These are phyloP conservation scores for Copidosoma aretas DNA, from an alignment of 2,888 invertebrate species.

Conservation along the genomic window DNA sequence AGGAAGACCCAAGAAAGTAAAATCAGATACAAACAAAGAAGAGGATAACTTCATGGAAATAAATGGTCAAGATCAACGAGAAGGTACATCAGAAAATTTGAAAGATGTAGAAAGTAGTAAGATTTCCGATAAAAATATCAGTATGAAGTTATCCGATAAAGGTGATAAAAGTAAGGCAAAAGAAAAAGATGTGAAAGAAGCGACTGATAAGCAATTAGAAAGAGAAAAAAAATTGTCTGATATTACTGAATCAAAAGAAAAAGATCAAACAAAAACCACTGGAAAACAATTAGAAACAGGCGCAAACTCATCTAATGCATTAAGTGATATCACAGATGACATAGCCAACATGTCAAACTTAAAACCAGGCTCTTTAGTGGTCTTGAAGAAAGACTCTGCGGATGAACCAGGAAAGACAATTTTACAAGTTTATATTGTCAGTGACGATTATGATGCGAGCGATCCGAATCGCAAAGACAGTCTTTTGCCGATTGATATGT, in stretches of 20 bases:
- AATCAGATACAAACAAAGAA: slow-evolving; percentile 13
- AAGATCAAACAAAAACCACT: slow-evolving; percentile 6
- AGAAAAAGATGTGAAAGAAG: not conserved
- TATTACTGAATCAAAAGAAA: not conserved
- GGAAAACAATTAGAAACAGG: slow-evolving; percentile 26
- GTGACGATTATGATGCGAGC: slow-evolving; percentile 51
- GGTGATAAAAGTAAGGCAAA: not conserved
- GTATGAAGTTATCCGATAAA: slow-evolving; percentile 16
- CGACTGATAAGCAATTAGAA: not conserved
- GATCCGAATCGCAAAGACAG: slow-evolving; percentile 47
- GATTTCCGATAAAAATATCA: slow-evolving; percentile 5
- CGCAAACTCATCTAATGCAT: slow-evolving; percentile 11
- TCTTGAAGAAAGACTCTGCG: slow-evolving; percentile 63
- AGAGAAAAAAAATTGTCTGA: not conserved
- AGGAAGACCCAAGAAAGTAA: not conserved
- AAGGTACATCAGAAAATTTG: not conserved
- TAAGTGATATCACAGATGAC: slow-evolving; percentile 45
- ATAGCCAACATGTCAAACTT: slow-evolving; percentile 53
- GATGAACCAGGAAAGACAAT: slow-evolving; percentile 60
- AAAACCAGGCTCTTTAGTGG: slow-evolving; percentile 65
- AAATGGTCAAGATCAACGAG: slow-evolving; percentile 4
- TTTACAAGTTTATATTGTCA: slow-evolving; percentile 65
- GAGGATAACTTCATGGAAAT: slow-evolving; percentile 7
- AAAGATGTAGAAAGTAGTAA: not conserved
- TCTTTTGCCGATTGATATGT: slow-evolving; percentile 57